A percentile compares a stretch with the other conserved stretches of the same genome.
Evolutionary conservation across 2,888 invertebrate genomes (phyloP).

Genomic region (Gryllus longicercus): DNA sequence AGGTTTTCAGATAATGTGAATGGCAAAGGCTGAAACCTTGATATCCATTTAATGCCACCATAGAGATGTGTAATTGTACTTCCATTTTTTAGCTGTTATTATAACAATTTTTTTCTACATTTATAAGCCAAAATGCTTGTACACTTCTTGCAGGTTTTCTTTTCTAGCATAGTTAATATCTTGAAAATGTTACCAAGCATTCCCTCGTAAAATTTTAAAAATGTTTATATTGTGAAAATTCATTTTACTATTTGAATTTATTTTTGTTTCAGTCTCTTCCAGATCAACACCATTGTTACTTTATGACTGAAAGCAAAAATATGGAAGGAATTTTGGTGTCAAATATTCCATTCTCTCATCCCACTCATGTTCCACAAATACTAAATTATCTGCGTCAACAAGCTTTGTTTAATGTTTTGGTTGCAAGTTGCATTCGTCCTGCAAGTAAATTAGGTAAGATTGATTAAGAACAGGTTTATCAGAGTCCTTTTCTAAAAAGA

Average conservation of each 20-base stretch:
- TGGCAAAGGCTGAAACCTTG: too few relatives aligned
- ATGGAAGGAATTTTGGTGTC: conserved; percentile 72
- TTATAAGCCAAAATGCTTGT: conserved; percentile 19
- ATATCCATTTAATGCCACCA: too few relatives aligned
- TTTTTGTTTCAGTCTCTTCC: conserved; percentile 68
- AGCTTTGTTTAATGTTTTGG: conserved; percentile 83
- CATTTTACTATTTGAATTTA: neutral
- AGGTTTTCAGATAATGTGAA: too few relatives aligned
- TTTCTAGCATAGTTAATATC: too few relatives aligned
- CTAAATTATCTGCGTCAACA: conserved; percentile 82
- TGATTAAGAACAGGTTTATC: conserved; percentile 23
- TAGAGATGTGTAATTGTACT: too few relatives aligned
- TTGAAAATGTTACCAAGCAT: too few relatives aligned
- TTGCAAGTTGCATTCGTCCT: conserved; percentile 83
- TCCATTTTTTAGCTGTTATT: too few relatives aligned
- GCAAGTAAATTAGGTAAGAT: conserved; percentile 71
- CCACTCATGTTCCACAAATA: conserved; percentile 85
- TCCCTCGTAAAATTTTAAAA: too few relatives aligned
- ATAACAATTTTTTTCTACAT: too few relatives aligned
- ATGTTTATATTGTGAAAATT: too few relatives aligned
- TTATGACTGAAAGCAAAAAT: conserved; percentile 76
- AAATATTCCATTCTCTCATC: conserved; percentile 89
- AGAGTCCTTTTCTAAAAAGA: conserved; percentile 41
- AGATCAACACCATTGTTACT: conserved; percentile 92
- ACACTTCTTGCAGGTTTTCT: neutral